Conservation (phyloP, 2,797 vertebrate species). For the Atherinosoma microstoma region DNA sequence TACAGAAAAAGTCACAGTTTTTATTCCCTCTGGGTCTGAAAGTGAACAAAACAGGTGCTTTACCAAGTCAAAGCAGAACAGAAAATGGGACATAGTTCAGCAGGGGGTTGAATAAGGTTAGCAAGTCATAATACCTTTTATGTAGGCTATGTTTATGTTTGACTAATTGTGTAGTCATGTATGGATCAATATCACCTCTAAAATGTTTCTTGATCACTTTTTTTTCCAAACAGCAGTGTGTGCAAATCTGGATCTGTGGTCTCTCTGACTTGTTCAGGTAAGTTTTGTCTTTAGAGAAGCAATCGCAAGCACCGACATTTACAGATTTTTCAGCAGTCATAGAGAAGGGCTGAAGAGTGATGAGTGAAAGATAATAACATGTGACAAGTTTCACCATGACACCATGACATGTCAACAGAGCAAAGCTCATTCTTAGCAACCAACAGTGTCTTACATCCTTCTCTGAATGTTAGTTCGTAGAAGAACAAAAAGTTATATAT, state of each 20-base stretch:
- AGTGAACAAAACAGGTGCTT: constrained; percentile 28
- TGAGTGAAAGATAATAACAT: constrained; percentile 6
- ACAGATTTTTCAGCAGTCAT: not conserved
- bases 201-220: not conserved
- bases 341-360: not conserved
- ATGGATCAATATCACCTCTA: not conserved
- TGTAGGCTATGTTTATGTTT: not conserved
- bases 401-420: not conserved
- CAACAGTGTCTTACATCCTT: not conserved
- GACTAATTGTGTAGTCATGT: not conserved
- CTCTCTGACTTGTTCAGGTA: constrained; percentile 88
- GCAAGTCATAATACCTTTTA: constrained; percentile 5
- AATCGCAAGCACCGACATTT: not conserved
- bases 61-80: constrained; percentile 17
- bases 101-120: not conserved
- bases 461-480: not conserved
- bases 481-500: not conserved
- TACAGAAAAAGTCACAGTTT: constrained; percentile 32
- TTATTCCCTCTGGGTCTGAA: constrained; percentile 31
- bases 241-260: constrained; percentile 83
- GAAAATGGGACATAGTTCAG: constrained; percentile 22
- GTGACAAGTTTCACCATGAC: constrained; percentile 1
- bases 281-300: constrained; percentile 54
- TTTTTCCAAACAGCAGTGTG: constrained; percentile 52
- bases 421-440: not conserved